A percentile compares a stretch with the other conserved stretches of the same genome.
Evolutionary conservation across 1,140 invertebrate genomes (phyloP).

Genomic region (Drosophila melanogaster): DNA sequence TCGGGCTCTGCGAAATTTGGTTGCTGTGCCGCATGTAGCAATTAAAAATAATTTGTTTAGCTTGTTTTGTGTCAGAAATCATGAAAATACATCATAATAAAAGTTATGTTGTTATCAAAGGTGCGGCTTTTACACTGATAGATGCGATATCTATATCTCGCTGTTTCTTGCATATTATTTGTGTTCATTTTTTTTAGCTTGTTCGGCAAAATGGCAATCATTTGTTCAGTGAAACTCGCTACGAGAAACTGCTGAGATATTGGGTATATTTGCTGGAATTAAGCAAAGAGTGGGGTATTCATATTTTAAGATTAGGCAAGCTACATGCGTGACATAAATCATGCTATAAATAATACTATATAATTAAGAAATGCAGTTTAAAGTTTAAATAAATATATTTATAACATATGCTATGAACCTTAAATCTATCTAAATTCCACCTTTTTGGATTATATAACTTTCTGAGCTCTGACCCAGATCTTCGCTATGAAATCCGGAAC

Average conservation of each 20-base stretch:
- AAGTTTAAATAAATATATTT: not conserved
- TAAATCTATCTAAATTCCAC: not conserved
- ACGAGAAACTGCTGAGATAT: constrained; percentile 26
- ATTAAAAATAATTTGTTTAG: constrained; percentile 81
- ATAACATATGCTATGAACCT: not conserved
- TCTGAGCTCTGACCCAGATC: constrained; percentile 26
- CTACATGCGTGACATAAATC: too few species aligned
- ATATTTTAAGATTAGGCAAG: constrained; percentile 4
- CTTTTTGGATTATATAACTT: constrained; percentile 8
- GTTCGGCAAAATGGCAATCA: constrained; percentile 36
- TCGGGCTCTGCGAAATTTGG: constrained; percentile 34
- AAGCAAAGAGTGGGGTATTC: constrained; percentile 10
- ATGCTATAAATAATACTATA: too few species aligned
- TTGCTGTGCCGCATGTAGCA: constrained; percentile 58
- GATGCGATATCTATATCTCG: constrained; percentile 31
- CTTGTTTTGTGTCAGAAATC: constrained; percentile 76
- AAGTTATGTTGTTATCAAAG: constrained; percentile 66
- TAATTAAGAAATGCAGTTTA: too few species aligned
- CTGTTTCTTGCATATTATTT: constrained; percentile 1
- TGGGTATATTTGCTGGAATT: constrained; percentile 11
- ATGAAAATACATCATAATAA: constrained; percentile 71
- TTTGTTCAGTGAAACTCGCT: constrained; percentile 26
- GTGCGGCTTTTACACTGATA: constrained; percentile 33
- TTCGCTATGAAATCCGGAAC: constrained; percentile 28
- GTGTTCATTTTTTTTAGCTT: constrained; percentile 28